phyloP scores from a whole-genome alignment of 2,797 vertebrate species.

The Monodelphis domestica region DNA sequence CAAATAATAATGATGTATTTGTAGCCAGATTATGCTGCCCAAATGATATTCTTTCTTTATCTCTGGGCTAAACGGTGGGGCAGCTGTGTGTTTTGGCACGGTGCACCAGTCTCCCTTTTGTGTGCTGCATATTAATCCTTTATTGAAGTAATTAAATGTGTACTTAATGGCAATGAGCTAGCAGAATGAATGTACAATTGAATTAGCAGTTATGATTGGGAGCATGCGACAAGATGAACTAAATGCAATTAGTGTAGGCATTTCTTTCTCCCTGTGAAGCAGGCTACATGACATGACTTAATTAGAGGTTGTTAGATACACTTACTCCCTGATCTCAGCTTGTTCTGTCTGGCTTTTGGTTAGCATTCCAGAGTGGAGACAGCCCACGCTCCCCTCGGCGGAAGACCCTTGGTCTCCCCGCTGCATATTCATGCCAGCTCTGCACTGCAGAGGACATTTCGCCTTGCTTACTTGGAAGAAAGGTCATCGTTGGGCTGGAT shows the following conservation, averaged over 20 bases:
- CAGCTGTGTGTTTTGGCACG: slow-evolving; percentile 92
- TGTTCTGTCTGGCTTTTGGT: slow-evolving; percentile 78
- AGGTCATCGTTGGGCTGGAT: neutral
- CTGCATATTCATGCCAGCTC: neutral
- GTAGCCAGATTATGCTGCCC: slow-evolving; percentile 87
- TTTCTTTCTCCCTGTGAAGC: slow-evolving; percentile 87
- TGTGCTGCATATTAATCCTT: slow-evolving; percentile 98
- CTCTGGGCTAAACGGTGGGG: slow-evolving; percentile 89
- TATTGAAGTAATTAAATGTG: slow-evolving; percentile 98
- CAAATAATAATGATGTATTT: slow-evolving; percentile 94
- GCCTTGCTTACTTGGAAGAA: neutral
- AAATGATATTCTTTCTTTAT: slow-evolving; percentile 87
- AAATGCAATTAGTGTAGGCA: slow-evolving; percentile 95
- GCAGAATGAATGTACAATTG: slow-evolving; percentile 96
- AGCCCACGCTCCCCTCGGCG: neutral
- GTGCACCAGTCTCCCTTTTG: slow-evolving; percentile 89
- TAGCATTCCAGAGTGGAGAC: neutral
- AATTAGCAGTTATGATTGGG: slow-evolving; percentile 97
- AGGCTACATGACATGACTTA: slow-evolving; percentile 93
- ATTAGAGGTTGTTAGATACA: slow-evolving; percentile 95
- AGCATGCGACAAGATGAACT: slow-evolving; percentile 96
- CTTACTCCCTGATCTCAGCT: slow-evolving; percentile 87
- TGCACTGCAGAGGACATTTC: slow-evolving; percentile 9
- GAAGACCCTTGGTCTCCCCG: neutral
- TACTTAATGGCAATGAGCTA: slow-evolving; percentile 96